phyloP scores from a whole-genome alignment of 2,888 invertebrate species.

The Nasonovia ribisnigri region DNA sequence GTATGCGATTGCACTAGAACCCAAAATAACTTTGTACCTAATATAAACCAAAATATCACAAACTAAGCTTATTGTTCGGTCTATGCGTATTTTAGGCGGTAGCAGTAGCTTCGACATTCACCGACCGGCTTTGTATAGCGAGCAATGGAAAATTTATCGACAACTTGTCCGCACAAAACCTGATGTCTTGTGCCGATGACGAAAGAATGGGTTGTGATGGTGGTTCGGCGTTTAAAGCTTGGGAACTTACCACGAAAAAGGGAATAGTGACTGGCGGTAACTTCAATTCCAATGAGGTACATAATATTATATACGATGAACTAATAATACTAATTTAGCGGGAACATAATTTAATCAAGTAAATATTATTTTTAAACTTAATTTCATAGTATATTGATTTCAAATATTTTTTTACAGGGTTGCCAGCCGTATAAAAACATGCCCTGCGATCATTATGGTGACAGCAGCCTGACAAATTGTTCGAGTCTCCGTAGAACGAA shows the following conservation, averaged over 20 bases:
- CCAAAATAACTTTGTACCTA: neutral
- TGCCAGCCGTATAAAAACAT: constrained; percentile 49
- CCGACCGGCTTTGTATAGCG: constrained; percentile 49
- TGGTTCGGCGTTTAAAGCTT: constrained; percentile 57
- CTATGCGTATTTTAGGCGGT: neutral
- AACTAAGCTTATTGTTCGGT: neutral
- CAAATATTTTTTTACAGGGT: neutral
- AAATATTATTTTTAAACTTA: neutral
- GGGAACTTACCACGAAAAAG: constrained; percentile 11
- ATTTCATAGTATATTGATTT: neutral
- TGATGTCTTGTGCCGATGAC: constrained; percentile 44
- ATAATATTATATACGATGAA: neutral
- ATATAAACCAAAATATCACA: neutral
- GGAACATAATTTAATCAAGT: neutral
- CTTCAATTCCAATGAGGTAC: constrained; percentile 52
- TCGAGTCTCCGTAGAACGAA: neutral
- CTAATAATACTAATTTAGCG: neutral
- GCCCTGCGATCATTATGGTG: constrained; percentile 16
- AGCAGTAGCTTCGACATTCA: constrained; percentile 42
- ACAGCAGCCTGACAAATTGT: neutral
- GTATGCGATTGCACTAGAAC: neutral
- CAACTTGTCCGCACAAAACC: constrained; percentile 50
- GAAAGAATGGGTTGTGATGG: constrained; percentile 50
- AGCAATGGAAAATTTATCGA: constrained; percentile 26
- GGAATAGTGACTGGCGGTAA: constrained; percentile 61